These are phyloP conservation scores for Phytoseiulus persimilis DNA, from an alignment of 2,888 invertebrate genomes.

Conservation along the genomic window DNA sequence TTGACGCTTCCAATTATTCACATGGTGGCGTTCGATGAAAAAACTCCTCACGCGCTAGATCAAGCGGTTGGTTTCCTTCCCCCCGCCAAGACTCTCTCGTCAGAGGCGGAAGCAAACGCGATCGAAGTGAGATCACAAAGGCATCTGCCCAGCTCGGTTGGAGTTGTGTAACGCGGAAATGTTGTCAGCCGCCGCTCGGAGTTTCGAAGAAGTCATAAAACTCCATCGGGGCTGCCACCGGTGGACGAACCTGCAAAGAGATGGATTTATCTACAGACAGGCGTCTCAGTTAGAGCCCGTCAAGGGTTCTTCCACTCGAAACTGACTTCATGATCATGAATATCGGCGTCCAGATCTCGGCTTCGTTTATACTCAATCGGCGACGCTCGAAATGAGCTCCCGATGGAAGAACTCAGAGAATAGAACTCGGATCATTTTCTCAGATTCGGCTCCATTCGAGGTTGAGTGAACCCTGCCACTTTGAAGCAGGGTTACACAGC, in stretches of 20 bases:
- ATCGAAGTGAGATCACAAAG: not conserved
- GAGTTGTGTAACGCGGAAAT: slow-evolving; percentile 5
- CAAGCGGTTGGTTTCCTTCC: not conserved
- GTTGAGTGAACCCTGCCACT: too few species aligned
- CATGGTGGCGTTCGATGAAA: not conserved
- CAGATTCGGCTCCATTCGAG: too few species aligned
- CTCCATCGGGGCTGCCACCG: not conserved
- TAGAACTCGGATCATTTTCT: not conserved
- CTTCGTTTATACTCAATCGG: not conserved
- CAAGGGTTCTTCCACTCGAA: not conserved
- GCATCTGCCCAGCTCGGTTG: not conserved
- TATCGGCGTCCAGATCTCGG: not conserved
- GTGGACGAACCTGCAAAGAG: not conserved
- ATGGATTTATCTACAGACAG: not conserved
- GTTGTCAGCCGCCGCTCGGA: not conserved
- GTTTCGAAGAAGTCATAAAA: not conserved
- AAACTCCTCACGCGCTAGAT: not conserved
- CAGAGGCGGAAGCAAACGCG: not conserved
- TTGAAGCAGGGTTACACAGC: not conserved
- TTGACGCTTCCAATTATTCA: not conserved
- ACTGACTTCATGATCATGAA: not conserved
- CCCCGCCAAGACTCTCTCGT: not conserved
- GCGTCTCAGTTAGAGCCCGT: not conserved
- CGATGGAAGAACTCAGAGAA: too few species aligned
- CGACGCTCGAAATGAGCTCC: not conserved